A percentile compares a stretch with the other conserved stretches of the same genome.
phyloP scores from a whole-genome alignment of 1,140 invertebrate genomes.

The Macrotrachela quadricornifera region DNA sequence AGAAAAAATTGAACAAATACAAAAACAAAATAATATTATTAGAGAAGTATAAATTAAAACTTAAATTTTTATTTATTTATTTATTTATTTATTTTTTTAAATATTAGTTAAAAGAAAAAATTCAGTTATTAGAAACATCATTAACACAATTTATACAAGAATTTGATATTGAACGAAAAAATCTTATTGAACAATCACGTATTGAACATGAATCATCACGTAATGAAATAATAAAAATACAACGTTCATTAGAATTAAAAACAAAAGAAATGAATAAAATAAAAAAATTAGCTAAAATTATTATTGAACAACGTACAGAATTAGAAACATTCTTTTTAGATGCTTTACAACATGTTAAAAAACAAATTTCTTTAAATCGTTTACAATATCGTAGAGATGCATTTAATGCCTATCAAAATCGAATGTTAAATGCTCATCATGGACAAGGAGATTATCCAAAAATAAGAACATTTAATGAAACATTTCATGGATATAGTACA shows the following conservation, averaged over 20 bases:
- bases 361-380: constrained; percentile 20
- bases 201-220: constrained; percentile 20
- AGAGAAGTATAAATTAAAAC: constrained; percentile 21
- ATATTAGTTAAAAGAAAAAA: constrained; percentile 12
- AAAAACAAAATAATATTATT: constrained; percentile 20
- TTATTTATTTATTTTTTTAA: neutral
- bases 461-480: constrained; percentile 26
- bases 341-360: constrained; percentile 22
- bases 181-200: constrained; percentile 13
- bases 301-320: constrained; percentile 28
- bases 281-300: constrained; percentile 27
- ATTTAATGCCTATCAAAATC: constrained; percentile 22
- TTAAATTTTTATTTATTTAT: neutral
- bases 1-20: constrained; percentile 21
- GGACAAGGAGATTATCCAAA: constrained; percentile 26
- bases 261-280: constrained; percentile 29
- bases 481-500: constrained; percentile 19
- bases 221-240: constrained; percentile 23
- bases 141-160: constrained; percentile 25
- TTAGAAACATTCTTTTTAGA: constrained; percentile 28
- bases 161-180: constrained; percentile 20
- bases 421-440: constrained; percentile 23
- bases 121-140: constrained; percentile 21
- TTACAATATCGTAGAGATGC: constrained; percentile 27
- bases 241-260: constrained; percentile 25